These are phyloP conservation scores for Typhlichthys subterraneus DNA, from an alignment of 2,797 vertebrate genomes.

Conservation along the genomic window DNA sequence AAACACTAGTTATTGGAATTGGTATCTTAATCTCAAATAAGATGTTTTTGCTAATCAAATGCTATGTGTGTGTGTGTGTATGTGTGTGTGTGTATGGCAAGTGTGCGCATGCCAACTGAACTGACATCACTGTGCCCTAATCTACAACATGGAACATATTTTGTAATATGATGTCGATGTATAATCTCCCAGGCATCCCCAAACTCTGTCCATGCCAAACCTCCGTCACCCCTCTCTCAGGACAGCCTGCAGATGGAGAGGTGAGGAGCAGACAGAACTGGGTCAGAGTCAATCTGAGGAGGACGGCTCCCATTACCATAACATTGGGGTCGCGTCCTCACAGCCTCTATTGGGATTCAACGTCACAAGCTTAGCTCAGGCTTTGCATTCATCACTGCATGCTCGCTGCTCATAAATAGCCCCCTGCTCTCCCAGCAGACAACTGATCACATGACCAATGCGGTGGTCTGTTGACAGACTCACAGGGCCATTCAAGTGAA, in stretches of 20 bases:
- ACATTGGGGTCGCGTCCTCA: conserved; percentile 45
- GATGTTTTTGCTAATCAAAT: too few species aligned
- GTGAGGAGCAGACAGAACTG: conserved; percentile 57
- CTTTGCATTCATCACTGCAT: conserved; percentile 8
- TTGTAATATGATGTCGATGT: too few species aligned
- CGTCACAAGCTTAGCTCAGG: conserved; percentile 33
- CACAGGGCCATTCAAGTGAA: too few species aligned
- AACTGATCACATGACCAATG: background rate
- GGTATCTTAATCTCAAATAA: too few species aligned
- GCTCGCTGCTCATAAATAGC: conserved; percentile 16
- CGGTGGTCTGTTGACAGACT: too few species aligned
- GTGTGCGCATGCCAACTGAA: too few species aligned
- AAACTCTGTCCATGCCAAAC: background rate
- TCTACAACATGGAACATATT: too few species aligned
- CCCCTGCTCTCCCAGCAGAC: conserved; percentile 11
- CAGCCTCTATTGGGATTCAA: conserved; percentile 39
- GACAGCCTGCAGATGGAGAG: conserved; percentile 20
- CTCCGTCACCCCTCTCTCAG: conserved; percentile 10
- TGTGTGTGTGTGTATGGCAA: too few species aligned
- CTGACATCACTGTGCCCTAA: too few species aligned
- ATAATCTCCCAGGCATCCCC: too few species aligned
- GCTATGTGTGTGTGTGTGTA: too few species aligned
- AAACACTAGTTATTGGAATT: too few species aligned
- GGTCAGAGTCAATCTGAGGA: conserved; percentile 70
- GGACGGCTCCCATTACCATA: conserved; percentile 56